Conservation (phyloP, 2,113 vertebrate genomes). For the Corythornis cristatus region DNA sequence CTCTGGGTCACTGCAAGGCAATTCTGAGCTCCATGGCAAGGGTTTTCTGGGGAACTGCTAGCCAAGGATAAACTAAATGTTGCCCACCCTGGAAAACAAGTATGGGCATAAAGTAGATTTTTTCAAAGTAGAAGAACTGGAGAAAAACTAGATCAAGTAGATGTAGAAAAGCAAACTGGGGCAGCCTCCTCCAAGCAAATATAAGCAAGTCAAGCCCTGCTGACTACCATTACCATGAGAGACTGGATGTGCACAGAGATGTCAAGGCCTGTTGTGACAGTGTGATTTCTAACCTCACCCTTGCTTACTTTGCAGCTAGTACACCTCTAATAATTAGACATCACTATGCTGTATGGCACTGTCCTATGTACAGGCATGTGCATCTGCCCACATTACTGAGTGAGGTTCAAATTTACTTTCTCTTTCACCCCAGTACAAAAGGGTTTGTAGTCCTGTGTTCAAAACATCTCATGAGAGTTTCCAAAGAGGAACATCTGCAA, state of each 20-base stretch:
- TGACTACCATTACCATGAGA: background rate
- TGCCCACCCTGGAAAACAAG: background rate
- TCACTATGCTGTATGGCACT: background rate
- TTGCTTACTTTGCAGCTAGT: background rate
- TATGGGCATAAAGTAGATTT: background rate
- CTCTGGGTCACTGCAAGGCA: background rate
- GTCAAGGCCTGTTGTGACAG: fast-evolving
- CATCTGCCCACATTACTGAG: fast-evolving
- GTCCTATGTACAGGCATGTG: background rate
- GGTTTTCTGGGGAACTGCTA: background rate
- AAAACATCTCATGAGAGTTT: background rate
- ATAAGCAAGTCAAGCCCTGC: background rate
- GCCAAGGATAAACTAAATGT: background rate
- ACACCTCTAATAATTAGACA: background rate
- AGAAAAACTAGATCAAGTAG: background rate
- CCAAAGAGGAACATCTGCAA: background rate
- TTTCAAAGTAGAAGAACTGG: background rate
- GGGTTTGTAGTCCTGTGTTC: background rate
- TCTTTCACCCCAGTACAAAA: background rate
- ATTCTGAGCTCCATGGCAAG: background rate
- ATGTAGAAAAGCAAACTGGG: background rate
- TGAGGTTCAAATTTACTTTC: background rate
- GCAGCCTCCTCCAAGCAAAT: background rate
- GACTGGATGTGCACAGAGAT: background rate
- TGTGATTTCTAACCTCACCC: background rate